Percentiles rank a stretch among this genome's conserved stretches.
phyloP scores from a whole-genome alignment of 2,888 invertebrate genomes.

The Amphipoea oculea region DNA sequence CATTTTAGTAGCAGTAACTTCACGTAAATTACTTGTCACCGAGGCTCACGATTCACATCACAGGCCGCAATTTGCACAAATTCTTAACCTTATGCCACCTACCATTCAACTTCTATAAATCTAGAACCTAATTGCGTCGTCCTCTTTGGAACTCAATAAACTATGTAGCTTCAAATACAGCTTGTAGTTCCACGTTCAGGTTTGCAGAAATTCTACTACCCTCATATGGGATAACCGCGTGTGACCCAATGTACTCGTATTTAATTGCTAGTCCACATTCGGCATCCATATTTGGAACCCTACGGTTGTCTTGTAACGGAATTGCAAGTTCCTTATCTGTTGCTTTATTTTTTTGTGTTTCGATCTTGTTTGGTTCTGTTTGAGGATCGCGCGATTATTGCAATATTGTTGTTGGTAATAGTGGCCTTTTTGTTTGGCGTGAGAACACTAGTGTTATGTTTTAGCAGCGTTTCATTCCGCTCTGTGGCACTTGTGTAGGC shows the following conservation, averaged over 20 bases:
- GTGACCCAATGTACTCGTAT: conserved; percentile 64
- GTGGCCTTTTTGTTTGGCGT: conserved; percentile 7
- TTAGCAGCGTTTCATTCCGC: background rate
- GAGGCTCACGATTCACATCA: conserved; percentile 30
- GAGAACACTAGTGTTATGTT: background rate
- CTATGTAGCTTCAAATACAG: conserved; percentile 33
- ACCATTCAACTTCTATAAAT: conserved; percentile 45
- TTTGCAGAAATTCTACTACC: conserved; percentile 46
- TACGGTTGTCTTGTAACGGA: conserved; percentile 63
- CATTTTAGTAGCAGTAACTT: conserved; percentile 2
- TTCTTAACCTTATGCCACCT: conserved; percentile 41
- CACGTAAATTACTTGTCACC: conserved; percentile 14
- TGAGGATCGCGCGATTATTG: conserved; percentile 18
- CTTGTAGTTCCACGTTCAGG: conserved; percentile 18
- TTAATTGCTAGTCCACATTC: conserved; percentile 63
- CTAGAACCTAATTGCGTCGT: conserved; percentile 42
- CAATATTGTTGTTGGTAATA: conserved; percentile 36
- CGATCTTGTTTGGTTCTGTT: conserved; percentile 20
- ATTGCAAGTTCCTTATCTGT: conserved; percentile 55
- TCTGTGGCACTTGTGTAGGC: background rate
- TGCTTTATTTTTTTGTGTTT: conserved; percentile 35
- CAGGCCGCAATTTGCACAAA: conserved; percentile 32
- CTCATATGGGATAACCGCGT: conserved; percentile 56
- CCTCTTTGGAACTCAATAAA: conserved; percentile 50
- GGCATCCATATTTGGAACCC: conserved; percentile 55